phyloP scores from a whole-genome alignment of 2,113 vertebrate genomes.

The Numenius arquata region DNA sequence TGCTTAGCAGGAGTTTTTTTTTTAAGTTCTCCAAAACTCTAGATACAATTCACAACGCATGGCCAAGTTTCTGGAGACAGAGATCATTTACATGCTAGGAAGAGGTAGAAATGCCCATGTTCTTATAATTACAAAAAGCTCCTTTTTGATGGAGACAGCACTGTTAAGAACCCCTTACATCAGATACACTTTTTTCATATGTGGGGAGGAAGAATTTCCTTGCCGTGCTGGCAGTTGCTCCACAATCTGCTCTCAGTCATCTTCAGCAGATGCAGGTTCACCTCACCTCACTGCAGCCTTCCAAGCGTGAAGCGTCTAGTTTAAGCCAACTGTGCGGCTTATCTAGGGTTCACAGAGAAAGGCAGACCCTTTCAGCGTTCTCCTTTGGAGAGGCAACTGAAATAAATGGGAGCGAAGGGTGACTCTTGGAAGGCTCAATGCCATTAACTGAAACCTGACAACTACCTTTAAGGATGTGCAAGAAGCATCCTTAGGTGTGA shows the following conservation, averaged over 20 bases:
- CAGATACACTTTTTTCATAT: background rate
- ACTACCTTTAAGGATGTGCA: background rate
- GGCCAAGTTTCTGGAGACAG: background rate
- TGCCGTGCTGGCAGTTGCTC: background rate
- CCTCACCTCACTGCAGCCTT: background rate
- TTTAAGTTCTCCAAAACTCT: background rate
- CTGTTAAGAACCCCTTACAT: background rate
- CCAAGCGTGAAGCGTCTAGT: background rate
- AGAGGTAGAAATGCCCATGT: background rate
- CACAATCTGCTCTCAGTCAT: background rate
- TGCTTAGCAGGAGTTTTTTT: background rate
- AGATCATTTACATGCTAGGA: background rate
- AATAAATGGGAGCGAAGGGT: background rate
- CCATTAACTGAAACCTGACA: background rate
- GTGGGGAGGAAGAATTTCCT: background rate
- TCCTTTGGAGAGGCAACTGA: background rate
- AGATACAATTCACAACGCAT: background rate
- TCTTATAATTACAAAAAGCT: background rate
- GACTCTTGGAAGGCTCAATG: background rate
- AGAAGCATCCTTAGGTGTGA: background rate
- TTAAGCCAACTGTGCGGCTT: background rate
- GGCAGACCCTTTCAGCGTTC: background rate
- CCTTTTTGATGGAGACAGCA: background rate
- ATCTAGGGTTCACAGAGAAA: background rate
- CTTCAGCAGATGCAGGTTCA: background rate